Conservation (phyloP, 2,797 vertebrate genomes). For the Centropyge bicolor region DNA sequence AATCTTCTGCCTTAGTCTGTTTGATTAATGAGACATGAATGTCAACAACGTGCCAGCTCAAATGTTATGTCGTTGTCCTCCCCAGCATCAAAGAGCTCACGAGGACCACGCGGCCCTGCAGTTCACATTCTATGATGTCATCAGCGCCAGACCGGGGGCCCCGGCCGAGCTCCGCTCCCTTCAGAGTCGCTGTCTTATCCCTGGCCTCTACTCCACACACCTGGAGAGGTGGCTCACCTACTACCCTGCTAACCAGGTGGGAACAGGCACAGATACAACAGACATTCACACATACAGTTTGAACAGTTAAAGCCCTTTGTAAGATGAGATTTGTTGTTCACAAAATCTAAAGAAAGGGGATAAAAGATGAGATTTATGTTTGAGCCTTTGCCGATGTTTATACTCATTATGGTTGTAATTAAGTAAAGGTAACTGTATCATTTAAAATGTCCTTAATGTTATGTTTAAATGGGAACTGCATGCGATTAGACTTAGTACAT, state of each 20-base stretch:
- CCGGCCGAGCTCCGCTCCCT: conserved; percentile 88
- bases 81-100: conserved; percentile 95
- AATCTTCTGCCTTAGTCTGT: conserved; percentile 22
- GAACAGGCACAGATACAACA: neutral
- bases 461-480: neutral
- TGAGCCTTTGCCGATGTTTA: neutral
- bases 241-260: conserved; percentile 93
- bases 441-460: neutral
- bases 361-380: neutral
- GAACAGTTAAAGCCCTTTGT: neutral
- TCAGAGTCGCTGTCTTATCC: conserved; percentile 91
- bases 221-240: conserved; percentile 93
- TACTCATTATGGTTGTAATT: neutral
- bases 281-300: neutral
- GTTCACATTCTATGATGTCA: conserved; percentile 95
- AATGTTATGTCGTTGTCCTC: conserved; percentile 33
- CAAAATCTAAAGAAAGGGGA: neutral
- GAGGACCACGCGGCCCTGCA: conserved; percentile 92
- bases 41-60: conserved; percentile 27
- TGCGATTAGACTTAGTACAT: neutral
- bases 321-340: neutral
- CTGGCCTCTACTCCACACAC: conserved; percentile 93
- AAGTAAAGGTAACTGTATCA: no score
- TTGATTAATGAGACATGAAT: conserved; percentile 56
- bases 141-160: conserved; percentile 86